Conservation (phyloP, 2,888 invertebrate genomes). For the Agrypnus murinus region DNA sequence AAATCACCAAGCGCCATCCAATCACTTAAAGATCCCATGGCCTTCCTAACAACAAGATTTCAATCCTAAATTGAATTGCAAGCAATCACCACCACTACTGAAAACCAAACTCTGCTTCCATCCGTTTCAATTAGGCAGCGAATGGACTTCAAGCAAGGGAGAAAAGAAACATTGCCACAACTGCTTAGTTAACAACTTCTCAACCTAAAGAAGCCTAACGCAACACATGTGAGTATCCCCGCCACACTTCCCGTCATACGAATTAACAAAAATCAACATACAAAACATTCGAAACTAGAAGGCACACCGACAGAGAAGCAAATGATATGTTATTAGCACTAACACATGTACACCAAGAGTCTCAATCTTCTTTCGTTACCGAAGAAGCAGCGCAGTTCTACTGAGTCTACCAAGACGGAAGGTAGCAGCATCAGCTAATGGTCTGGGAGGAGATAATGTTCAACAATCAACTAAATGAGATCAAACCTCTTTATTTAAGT, state of each 20-base stretch:
- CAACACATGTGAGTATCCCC: too few relatives aligned
- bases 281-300: too few relatives aligned
- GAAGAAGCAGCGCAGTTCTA: too few relatives aligned
- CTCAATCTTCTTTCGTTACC: not conserved
- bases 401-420: not conserved
- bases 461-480: not conserved
- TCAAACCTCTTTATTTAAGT: not conserved
- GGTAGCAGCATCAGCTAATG: not conserved
- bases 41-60: not conserved
- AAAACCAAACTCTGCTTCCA: too few relatives aligned
- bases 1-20: not conserved
- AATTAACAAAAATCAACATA: too few relatives aligned
- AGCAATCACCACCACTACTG: too few relatives aligned
- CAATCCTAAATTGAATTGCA: not conserved
- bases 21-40: not conserved
- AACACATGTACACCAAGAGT: not conserved
- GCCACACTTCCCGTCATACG: too few relatives aligned
- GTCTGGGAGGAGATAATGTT: not conserved
- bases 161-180: not conserved
- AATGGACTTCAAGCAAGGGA: not conserved
- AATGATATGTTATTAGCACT: not conserved
- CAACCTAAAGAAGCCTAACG: too few relatives aligned
- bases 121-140: not conserved
- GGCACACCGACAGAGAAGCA: too few relatives aligned
- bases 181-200: too few relatives aligned